A percentile compares a stretch with the other conserved stretches of the same genome.
phyloP scores from a whole-genome alignment of 2,113 vertebrate genomes.

The Aegithalos caudatus region DNA sequence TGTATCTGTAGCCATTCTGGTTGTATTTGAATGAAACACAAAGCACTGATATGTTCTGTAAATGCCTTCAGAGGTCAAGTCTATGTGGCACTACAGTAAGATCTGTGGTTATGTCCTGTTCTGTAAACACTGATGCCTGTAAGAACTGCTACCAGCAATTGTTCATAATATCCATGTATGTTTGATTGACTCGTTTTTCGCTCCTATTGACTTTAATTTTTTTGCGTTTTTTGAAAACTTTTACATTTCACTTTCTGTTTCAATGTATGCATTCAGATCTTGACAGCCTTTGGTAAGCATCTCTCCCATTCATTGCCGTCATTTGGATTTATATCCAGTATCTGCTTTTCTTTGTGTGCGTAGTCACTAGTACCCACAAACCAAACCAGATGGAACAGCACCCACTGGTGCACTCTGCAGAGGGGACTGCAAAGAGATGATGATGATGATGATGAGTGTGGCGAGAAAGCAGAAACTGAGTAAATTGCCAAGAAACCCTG shows the following conservation, averaged over 20 bases:
- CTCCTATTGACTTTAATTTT: conserved; percentile 61
- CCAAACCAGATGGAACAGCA: not conserved
- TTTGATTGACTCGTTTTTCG: conserved; percentile 55
- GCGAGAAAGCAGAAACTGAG: conserved; percentile 29
- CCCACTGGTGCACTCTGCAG: not conserved
- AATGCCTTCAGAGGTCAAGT: not conserved
- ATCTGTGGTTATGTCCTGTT: conserved; percentile 26
- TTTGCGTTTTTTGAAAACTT: conserved; percentile 61
- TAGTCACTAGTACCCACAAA: conserved; percentile 10
- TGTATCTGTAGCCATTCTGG: not conserved
- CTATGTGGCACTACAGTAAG: not conserved
- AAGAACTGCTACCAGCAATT: conserved; percentile 55
- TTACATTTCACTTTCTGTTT: conserved; percentile 81
- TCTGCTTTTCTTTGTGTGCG: conserved; percentile 58
- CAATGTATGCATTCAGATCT: conserved; percentile 75
- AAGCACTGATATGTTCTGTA: not conserved
- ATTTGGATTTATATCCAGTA: conserved; percentile 48
- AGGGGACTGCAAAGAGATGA: not conserved
- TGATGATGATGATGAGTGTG: not conserved
- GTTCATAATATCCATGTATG: conserved; percentile 50
- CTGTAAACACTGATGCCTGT: conserved; percentile 32
- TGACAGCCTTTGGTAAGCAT: conserved; percentile 79
- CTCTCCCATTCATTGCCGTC: conserved; percentile 69
- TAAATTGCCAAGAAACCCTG: not conserved
- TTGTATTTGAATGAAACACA: not conserved